Evolutionary conservation across 2,797 vertebrate genomes (phyloP), one percentile per base, ranked within the genome.

Genomic region (Hypotaenidia philippensis): DNA sequence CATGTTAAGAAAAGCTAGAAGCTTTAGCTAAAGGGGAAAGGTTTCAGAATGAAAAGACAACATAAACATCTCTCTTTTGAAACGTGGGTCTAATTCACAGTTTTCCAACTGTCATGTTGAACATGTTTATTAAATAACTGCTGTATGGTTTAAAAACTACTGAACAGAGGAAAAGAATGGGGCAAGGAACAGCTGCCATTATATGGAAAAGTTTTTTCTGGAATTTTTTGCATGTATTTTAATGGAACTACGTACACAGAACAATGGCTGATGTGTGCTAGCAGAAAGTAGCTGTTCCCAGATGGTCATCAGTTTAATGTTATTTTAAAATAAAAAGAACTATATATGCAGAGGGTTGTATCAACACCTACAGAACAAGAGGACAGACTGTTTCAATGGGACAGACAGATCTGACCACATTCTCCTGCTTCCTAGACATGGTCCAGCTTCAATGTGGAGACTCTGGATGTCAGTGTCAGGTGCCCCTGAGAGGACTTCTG

Each of bases 331-430:
- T 41, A 74, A 83, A 38, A 12, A 47, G 63, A 5, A 6, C 10
- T 55, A 66, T 75, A 64, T 68, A 53, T 44, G 11, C 44, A 72
- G 11, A 32, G 7, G 8, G 1, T 9, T 68, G 3, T 32, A 55
- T 40, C 45, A 65, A 32, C 49, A 63, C 41, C 31, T 50, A n/a
- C 25, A 60, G 64, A 87, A 44, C 0, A 1, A 75, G 20, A 64
- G 13, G 19, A 45, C 11, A 77, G 65, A 22, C 13, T 80, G 6
- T 8, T 60, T 36, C 0, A 0, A 44, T 7, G 18, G 36, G n/a
- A 63, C 53, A 74, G 38, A 27, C 53, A 11, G 17, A 71, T 31
- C 25, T 60, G 53, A 49, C 13, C 19, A 12, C 13, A 18, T 63
- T 47, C 25, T 83, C 11, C 38, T 56, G 19, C 21, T 52, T 19